A percentile compares a stretch with the other conserved stretches of the same genome.
Conservation (phyloP, 2,113 vertebrate species). For the Leiothrix lutea region DNA sequence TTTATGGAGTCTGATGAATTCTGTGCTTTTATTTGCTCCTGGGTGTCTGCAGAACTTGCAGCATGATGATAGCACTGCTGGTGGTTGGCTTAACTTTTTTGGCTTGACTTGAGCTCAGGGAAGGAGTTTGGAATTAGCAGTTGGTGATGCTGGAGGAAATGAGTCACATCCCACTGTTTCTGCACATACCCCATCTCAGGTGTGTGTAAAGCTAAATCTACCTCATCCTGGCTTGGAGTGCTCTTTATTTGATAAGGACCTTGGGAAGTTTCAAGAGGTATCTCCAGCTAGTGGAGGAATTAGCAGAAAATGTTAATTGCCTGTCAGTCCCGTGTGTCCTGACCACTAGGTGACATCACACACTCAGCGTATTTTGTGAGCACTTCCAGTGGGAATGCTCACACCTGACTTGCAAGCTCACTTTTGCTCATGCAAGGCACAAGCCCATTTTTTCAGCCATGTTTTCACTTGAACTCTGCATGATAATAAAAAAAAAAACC, state of each 20-base stretch:
- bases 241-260: not conserved
- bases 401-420: rapidly evolving
- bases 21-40: not conserved
- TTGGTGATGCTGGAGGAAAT: not conserved
- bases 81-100: not conserved
- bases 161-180: not conserved
- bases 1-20: not conserved
- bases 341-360: constrained; percentile 44
- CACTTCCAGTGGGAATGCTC: not conserved
- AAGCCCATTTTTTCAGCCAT: not conserved
- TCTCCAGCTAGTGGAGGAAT: not conserved
- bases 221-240: not conserved
- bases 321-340: not conserved
- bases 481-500: not conserved
- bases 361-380: not conserved
- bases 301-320: not conserved
- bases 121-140: not conserved
- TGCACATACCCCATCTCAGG: not conserved
- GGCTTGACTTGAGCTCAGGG: not conserved
- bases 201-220: not conserved
- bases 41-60: not conserved
- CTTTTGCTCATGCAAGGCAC: not conserved
- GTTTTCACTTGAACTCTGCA: not conserved
- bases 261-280: not conserved
- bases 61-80: not conserved